A percentile compares a stretch with the other conserved stretches of the same genome.
These are phyloP conservation scores for Augochlorella aurata DNA, from an alignment of 2,888 invertebrate species.

Conservation along the genomic window DNA sequence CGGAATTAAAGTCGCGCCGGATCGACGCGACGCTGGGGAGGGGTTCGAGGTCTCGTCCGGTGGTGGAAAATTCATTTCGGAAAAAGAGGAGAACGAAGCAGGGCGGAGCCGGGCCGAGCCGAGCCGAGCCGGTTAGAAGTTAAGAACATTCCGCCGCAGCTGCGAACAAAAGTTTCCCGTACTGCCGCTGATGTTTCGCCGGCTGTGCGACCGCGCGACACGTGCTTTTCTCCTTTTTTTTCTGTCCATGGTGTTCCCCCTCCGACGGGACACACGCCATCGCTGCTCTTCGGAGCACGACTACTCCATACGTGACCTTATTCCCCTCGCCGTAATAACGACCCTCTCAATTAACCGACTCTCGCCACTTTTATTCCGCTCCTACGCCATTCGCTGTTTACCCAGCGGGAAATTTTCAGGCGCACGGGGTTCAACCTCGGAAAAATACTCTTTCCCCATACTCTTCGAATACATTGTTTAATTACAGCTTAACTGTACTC, in stretches of 20 bases:
- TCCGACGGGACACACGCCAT: conserved; percentile 1
- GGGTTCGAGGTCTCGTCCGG: background rate
- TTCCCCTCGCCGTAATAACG: too few species aligned
- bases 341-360: background rate
- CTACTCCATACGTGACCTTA: background rate
- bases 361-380: background rate
- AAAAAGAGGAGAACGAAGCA: conserved; percentile 44
- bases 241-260: too few species aligned
- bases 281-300: background rate
- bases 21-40: background rate
- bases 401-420: too few species aligned
- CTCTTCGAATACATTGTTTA: too few species aligned
- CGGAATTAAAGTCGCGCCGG: conserved; percentile 30
- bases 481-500: too few species aligned
- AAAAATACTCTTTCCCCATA: too few species aligned
- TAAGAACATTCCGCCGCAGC: conserved; percentile 65
- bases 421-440: too few species aligned
- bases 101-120: background rate
- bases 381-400: background rate
- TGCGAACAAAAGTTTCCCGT: conserved; percentile 68
- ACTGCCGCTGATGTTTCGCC: conserved; percentile 50
- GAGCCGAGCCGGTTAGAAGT: conserved; percentile 37
- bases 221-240: conserved; percentile 27
- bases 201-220: conserved; percentile 49
- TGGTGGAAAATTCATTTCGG: conserved; percentile 62